phyloP scores from a whole-genome alignment of 2,888 invertebrate genomes.

The Nomada hirtipes region DNA sequence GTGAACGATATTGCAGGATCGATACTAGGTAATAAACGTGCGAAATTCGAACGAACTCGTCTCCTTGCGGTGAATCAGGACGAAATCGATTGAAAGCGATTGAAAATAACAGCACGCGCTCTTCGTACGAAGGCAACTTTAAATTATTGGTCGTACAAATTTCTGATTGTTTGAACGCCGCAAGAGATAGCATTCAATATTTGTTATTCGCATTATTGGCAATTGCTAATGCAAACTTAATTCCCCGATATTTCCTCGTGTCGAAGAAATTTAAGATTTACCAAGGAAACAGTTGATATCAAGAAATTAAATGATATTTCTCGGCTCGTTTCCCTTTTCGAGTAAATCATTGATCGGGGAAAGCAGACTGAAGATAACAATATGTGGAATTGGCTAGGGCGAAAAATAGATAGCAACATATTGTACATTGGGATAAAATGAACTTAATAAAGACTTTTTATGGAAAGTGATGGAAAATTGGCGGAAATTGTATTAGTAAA shows the following conservation, averaged over 20 bases:
- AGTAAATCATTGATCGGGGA: background rate
- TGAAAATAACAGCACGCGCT: background rate
- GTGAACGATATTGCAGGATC: background rate
- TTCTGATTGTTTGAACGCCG: conserved; percentile 13
- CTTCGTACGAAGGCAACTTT: background rate
- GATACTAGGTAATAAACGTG: background rate
- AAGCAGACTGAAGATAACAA: no score
- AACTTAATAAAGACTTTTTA: no score
- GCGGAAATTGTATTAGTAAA: no score
- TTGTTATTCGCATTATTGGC: conserved; percentile 36
- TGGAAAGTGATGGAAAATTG: no score
- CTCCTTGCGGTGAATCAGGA: background rate
- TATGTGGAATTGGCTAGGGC: no score
- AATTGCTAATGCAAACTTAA: conserved; percentile 39
- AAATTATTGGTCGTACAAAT: conserved; percentile 9
- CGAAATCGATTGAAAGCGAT: background rate
- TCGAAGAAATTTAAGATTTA: conserved; percentile 10
- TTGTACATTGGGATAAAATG: no score
- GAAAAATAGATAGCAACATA: no score
- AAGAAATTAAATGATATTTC: conserved; percentile 16
- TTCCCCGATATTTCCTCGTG: conserved; percentile 36
- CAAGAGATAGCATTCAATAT: conserved; percentile 39
- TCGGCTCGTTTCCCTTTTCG: background rate
- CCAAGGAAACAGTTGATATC: conserved; percentile 27
- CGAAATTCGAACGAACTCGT: background rate